Evolutionary conservation across 2,113 vertebrate species (phyloP).

Genomic region (Junco hyemalis): DNA sequence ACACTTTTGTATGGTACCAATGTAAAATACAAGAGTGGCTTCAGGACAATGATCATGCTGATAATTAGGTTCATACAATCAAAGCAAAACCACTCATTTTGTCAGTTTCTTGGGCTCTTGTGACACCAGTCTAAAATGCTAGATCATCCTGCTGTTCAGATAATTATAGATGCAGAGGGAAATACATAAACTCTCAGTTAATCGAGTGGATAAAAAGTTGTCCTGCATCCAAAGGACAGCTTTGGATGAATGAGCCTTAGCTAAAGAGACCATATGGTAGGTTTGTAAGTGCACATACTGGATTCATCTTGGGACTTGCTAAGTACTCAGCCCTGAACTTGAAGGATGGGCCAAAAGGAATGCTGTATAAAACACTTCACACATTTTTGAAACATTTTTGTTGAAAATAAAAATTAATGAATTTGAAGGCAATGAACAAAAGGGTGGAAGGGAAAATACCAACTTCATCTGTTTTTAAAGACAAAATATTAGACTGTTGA

Average conservation of each 20-base stretch:
- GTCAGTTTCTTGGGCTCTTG: neutral
- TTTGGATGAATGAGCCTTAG: neutral
- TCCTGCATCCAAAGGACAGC: neutral
- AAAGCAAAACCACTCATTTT: neutral
- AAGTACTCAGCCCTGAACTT: neutral
- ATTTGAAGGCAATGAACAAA: neutral
- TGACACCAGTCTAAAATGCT: neutral
- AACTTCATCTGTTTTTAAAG: neutral
- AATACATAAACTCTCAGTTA: neutral
- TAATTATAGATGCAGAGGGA: neutral
- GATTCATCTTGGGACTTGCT: neutral
- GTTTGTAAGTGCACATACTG: neutral
- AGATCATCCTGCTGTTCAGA: neutral
- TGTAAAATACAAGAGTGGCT: neutral
- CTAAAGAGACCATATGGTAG: neutral
- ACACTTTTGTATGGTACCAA: neutral
- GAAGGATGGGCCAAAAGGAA: neutral
- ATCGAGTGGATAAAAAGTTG: neutral
- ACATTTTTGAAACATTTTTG: neutral
- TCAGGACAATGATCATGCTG: neutral
- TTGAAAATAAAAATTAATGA: neutral
- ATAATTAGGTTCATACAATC: neutral
- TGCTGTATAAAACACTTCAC: neutral
- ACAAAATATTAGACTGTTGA: neutral
- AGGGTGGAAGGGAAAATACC: rapidly evolving